These are phyloP conservation scores for Papilio elwesi DNA, from an alignment of 2,888 invertebrate genomes.

Conservation along the genomic window DNA sequence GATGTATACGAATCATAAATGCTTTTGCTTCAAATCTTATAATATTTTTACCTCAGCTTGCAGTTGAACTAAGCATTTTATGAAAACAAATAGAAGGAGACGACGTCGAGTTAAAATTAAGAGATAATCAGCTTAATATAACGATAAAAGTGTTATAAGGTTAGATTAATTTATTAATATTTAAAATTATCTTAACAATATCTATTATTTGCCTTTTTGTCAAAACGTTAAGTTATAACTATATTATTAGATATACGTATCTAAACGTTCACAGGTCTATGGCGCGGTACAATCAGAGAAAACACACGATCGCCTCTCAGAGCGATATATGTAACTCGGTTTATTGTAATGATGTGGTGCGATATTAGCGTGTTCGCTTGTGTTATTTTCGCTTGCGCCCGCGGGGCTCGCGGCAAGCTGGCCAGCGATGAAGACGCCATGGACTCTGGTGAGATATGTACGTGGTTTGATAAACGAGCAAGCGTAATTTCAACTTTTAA, in stretches of 20 bases:
- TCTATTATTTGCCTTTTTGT: no score
- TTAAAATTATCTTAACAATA: no score
- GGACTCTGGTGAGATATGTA: constrained; percentile 48
- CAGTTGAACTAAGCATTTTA: no score
- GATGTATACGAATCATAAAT: no score
- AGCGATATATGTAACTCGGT: constrained; percentile 40
- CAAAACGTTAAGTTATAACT: no score
- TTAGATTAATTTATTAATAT: no score
- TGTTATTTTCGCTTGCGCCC: constrained; percentile 26
- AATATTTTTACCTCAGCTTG: no score
- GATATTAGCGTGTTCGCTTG: constrained; percentile 44
- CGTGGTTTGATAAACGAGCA: background rate
- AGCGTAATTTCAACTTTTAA: background rate
- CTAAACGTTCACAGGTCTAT: constrained; percentile 43
- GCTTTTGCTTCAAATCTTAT: no score
- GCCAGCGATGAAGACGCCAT: constrained; percentile 50
- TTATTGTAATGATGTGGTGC: constrained; percentile 46
- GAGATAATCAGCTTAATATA: no score
- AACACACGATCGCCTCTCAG: constrained; percentile 41
- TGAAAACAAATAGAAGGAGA: no score
- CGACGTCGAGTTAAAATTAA: no score
- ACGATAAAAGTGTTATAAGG: no score
- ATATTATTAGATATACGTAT: constrained; percentile 2
- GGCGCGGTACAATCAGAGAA: constrained; percentile 38
- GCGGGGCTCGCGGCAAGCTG: constrained; percentile 45